Conservation (phyloP, 2,113 vertebrate species). For the Propithecus coquereli region DNA sequence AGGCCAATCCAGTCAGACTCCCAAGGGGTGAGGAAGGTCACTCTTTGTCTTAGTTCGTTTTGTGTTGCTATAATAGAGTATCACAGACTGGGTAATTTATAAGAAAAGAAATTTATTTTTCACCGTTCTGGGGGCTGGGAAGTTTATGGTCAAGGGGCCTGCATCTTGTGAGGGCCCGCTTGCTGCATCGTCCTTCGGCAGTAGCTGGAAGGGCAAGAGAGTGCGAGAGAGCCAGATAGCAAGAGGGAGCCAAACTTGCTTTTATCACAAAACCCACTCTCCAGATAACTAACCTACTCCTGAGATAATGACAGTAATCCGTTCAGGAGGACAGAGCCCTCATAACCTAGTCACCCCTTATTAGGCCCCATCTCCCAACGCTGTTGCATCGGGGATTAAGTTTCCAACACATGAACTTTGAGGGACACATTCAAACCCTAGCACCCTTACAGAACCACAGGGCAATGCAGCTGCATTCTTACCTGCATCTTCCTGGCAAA, state of each 20-base stretch:
- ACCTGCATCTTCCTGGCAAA: neutral
- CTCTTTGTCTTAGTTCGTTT: neutral
- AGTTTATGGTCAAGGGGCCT: neutral
- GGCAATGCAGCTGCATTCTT: neutral
- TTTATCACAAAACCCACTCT: neutral
- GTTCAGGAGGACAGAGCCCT: neutral
- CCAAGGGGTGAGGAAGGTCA: neutral
- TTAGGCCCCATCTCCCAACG: neutral
- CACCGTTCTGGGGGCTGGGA: neutral
- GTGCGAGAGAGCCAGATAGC: neutral
- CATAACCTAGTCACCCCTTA: neutral
- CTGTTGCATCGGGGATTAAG: neutral
- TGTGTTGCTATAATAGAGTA: neutral
- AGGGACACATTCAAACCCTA: neutral
- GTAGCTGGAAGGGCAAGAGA: neutral
- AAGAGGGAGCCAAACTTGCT: neutral
- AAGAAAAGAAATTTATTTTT: neutral
- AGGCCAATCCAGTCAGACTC: neutral
- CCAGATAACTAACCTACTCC: neutral
- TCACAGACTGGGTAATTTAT: neutral
- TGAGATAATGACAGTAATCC: neutral
- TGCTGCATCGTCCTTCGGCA: neutral
- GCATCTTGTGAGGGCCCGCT: neutral
- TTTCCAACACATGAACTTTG: neutral
- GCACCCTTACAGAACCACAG: neutral